phyloP scores from a whole-genome alignment of 2,888 invertebrate genomes.

The Pelosia muscerda region DNA sequence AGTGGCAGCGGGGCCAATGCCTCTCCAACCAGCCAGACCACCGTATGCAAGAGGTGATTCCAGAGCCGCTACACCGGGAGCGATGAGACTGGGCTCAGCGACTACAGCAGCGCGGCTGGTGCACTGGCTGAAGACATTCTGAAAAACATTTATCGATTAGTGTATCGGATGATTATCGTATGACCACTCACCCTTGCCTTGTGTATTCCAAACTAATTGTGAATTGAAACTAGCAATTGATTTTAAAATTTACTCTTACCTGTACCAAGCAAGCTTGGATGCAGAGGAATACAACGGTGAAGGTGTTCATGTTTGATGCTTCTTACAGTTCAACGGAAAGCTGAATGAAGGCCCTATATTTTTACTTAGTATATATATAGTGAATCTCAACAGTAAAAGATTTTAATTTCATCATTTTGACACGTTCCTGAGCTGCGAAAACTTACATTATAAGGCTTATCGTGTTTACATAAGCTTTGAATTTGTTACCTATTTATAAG shows the following conservation, averaged over 20 bases:
- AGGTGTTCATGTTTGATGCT: slow-evolving; percentile 33
- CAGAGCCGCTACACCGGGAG: neutral
- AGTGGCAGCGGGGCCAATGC: too few species aligned
- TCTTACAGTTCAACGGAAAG: too few species aligned
- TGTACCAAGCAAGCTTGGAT: neutral
- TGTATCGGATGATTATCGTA: too few species aligned
- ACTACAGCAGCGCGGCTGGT: slow-evolving; percentile 22
- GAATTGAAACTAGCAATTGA: too few species aligned
- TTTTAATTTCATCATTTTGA: neutral
- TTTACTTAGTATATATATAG: neutral
- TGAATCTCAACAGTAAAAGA: neutral
- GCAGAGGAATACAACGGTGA: slow-evolving; percentile 25
- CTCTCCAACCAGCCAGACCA: neutral
- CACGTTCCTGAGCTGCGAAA: neutral
- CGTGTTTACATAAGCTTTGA: neutral
- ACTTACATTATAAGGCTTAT: neutral
- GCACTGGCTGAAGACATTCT: slow-evolving; percentile 27
- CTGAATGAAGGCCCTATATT: neutral
- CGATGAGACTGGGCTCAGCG: slow-evolving; percentile 8
- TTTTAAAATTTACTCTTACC: too few species aligned
- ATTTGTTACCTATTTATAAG: neutral
- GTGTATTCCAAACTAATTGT: too few species aligned
- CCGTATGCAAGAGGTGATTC: slow-evolving; percentile 4
- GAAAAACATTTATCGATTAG: neutral
- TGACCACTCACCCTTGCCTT: too few species aligned